phyloP scores from a whole-genome alignment of 2,888 invertebrate species.

The Lordiphosa andalusiaca region DNA sequence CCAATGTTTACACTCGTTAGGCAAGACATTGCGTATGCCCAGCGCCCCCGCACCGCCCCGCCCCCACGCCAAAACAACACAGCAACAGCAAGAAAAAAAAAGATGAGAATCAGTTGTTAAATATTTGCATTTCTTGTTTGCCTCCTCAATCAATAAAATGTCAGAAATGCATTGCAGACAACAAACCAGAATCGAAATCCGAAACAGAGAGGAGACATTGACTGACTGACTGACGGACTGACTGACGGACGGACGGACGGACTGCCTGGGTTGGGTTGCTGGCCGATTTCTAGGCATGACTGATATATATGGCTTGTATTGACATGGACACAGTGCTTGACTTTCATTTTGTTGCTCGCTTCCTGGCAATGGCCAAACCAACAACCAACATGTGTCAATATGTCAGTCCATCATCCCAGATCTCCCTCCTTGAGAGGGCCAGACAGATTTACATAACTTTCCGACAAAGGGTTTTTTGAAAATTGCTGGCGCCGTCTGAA shows the following conservation, averaged over 20 bases:
- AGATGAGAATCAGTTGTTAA: conserved; percentile 12
- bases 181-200: conserved; percentile 18
- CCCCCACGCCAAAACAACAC: neutral
- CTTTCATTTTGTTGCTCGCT: conserved; percentile 58
- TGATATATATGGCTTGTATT: conserved; percentile 64
- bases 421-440: conserved; percentile 25
- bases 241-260: conserved; percentile 16
- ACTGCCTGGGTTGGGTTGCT: conserved; percentile 56
- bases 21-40: conserved; percentile 8
- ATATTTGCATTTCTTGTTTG: conserved; percentile 31
- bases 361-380: conserved; percentile 7
- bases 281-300: conserved; percentile 65
- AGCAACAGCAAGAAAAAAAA: conserved; percentile 4
- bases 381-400: conserved; percentile 52
- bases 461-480: conserved; percentile 29
- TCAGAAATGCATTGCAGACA: conserved; percentile 69
- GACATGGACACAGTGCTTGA: conserved; percentile 64
- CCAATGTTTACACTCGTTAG: conserved; percentile 51
- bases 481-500: conserved; percentile 24
- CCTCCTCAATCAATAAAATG: conserved; percentile 73
- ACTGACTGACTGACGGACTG: conserved; percentile 61
- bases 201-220: conserved; percentile 44
- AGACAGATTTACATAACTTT: conserved; percentile 21
- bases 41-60: too few species aligned
- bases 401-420: conserved; percentile 65